phyloP scores from a whole-genome alignment of 1,140 invertebrate species.

The Drosophila navojoa region DNA sequence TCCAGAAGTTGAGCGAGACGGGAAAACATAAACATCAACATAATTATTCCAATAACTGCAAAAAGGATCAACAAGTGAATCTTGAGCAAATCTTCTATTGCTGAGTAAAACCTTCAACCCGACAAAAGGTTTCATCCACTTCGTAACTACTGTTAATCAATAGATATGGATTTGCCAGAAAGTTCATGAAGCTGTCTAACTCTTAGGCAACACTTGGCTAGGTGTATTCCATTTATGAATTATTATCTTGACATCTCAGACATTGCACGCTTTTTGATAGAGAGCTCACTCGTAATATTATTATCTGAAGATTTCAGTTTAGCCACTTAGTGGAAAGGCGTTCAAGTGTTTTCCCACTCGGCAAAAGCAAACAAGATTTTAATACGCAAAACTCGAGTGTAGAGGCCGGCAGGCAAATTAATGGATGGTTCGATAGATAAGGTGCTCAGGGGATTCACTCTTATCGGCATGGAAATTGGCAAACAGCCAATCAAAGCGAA shows the following conservation, averaged over 20 bases:
- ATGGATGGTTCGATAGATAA: conserved; percentile 36
- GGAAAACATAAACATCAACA: no score
- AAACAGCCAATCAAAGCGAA: conserved; percentile 33
- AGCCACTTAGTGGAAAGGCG: conserved; percentile 8
- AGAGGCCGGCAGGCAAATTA: conserved; percentile 24
- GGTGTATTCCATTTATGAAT: background rate
- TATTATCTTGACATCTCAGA: background rate
- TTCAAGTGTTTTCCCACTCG: conserved; percentile 27
- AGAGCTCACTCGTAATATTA: background rate
- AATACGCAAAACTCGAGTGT: conserved; percentile 32
- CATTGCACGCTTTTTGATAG: background rate
- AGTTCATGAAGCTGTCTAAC: no score
- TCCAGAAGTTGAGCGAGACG: no score
- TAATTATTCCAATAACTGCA: no score
- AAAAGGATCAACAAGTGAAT: no score
- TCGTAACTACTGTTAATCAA: no score
- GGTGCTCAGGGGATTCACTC: conserved; percentile 47
- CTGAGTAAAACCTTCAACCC: no score
- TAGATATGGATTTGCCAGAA: no score
- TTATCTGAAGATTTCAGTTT: conserved; percentile 2
- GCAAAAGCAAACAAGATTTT: conserved; percentile 17
- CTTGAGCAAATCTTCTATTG: no score
- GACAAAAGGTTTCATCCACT: no score
- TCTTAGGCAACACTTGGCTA: no score
- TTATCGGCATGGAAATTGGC: conserved; percentile 39